Conservation (phyloP, 30 jellyfish, hydroid and myxozoan species). For the Calvadosia cruxmelitensis region DNA sequence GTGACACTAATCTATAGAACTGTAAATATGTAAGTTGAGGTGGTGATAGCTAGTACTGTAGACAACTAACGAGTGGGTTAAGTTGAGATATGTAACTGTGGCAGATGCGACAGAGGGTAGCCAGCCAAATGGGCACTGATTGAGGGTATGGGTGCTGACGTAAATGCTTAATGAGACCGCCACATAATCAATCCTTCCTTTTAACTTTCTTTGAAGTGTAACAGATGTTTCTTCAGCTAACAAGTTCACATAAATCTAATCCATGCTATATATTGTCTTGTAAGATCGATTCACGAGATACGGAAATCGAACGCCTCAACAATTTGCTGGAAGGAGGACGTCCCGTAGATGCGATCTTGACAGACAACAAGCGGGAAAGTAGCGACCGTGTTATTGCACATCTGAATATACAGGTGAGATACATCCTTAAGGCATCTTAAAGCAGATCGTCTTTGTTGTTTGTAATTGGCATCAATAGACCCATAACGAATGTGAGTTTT, state of each 20-base stretch:
- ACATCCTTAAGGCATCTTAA: no score
- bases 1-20: no score
- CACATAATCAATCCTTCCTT: background rate
- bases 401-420: constrained; percentile 72
- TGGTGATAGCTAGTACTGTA: no score
- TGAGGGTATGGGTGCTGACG: background rate
- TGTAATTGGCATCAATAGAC: no score
- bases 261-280: no score
- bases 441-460: no score
- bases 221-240: background rate
- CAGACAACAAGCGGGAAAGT: constrained; percentile 60
- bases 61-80: background rate
- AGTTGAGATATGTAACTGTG: no score
- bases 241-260: no score
- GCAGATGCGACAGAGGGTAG: no score
- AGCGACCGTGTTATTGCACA: constrained; percentile 86
- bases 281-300: constrained; percentile 79
- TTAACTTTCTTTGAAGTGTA: background rate
- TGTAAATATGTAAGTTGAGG: no score
- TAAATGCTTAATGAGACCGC: no score
- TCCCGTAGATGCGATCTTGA: constrained; percentile 67
- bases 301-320: constrained; percentile 69
- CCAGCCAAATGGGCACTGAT: background rate
- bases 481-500: no score
- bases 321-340: constrained; percentile 83